These are phyloP conservation scores for Dryas iulia DNA, from an alignment of 1,140 invertebrate genomes.

Conservation along the genomic window DNA sequence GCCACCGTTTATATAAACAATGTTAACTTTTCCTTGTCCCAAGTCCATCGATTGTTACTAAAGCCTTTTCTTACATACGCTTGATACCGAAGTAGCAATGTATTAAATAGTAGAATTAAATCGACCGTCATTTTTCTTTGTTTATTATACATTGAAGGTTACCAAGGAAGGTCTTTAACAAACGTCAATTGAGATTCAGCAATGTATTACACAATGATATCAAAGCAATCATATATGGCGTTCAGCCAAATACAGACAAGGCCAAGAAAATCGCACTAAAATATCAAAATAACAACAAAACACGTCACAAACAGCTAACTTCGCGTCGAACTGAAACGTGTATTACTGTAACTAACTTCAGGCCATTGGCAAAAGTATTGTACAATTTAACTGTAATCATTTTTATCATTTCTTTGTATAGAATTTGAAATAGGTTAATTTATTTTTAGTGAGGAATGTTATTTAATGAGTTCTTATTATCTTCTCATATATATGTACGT, in stretches of 20 bases:
- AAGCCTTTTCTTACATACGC: background rate
- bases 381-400: background rate
- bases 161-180: background rate
- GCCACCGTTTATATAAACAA: background rate
- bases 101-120: no score
- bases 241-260: slow-evolving; percentile 49
- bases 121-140: background rate
- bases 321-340: background rate
- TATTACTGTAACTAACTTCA: slow-evolving; percentile 8
- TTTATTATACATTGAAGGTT: background rate
- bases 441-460: no score
- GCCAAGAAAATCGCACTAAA: slow-evolving; percentile 32
- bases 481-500: no score
- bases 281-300: slow-evolving; percentile 2
- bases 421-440: no score
- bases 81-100: background rate
- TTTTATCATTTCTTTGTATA: no score
- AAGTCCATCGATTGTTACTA: background rate
- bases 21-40: background rate
- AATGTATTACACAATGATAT: background rate
- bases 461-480: no score
- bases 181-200: background rate
- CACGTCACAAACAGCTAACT: background rate
- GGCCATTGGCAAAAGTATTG: background rate
- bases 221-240: slow-evolving; percentile 33